These are phyloP conservation scores for Archips crataeganus DNA, from an alignment of 2,888 invertebrate genomes.

Conservation along the genomic window DNA sequence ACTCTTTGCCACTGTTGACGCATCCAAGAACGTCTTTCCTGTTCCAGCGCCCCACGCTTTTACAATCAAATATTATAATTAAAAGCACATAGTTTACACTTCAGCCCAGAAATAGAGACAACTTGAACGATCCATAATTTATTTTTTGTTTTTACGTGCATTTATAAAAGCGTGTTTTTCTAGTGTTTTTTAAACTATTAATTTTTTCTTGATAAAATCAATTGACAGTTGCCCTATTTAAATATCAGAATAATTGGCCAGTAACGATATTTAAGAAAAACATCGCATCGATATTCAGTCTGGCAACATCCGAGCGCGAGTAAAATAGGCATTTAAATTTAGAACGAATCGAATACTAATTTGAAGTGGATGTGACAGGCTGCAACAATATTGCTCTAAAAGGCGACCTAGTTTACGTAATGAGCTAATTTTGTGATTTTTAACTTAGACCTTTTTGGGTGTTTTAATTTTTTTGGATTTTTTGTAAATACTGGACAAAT, in stretches of 20 bases:
- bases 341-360: constrained; percentile 8
- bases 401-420: constrained; percentile 1
- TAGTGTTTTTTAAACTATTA: no score
- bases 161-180: no score
- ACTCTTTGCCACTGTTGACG: no score
- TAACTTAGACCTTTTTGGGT: neutral
- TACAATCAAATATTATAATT: no score
- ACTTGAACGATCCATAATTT: no score
- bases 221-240: no score
- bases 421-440: constrained; percentile 16
- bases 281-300: neutral
- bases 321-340: constrained; percentile 11
- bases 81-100: no score
- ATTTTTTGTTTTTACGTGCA: no score
- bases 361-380: constrained; percentile 12
- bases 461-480: neutral
- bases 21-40: no score
- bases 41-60: no score
- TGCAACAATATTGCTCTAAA: constrained; percentile 12
- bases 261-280: neutral
- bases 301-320: neutral
- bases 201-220: neutral
- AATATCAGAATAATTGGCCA: neutral
- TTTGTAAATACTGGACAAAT: no score
- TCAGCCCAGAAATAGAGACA: no score